A percentile compares a stretch with the other conserved stretches of the same genome.
Conservation (phyloP, 2,888 invertebrate species). For the Altica lythri region DNA sequence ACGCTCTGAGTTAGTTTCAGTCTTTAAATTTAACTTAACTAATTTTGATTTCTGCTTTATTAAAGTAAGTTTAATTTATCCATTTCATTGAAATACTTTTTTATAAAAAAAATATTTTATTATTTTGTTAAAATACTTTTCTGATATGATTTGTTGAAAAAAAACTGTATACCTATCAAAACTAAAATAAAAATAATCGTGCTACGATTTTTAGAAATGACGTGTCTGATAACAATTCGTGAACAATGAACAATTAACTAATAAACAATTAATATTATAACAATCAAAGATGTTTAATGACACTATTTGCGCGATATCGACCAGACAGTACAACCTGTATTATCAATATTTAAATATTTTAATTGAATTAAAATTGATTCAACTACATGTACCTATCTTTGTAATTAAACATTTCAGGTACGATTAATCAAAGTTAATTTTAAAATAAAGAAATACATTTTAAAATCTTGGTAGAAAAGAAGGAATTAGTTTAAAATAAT, state of each 20-base stretch:
- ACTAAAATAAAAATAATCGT: slow-evolving; percentile 13
- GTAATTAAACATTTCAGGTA: slow-evolving; percentile 5
- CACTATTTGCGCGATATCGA: slow-evolving; percentile 1
- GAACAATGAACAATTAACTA: slow-evolving; percentile 11
- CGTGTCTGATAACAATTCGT: slow-evolving; percentile 5
- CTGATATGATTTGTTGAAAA: background rate
- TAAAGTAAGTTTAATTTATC: too few species aligned
- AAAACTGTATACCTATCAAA: too few species aligned
- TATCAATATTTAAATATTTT: slow-evolving; percentile 1
- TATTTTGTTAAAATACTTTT: background rate
- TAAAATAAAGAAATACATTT: too few species aligned
- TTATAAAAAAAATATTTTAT: too few species aligned
- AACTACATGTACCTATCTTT: background rate
- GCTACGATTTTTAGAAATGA: background rate
- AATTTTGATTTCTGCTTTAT: too few species aligned
- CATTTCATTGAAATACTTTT: too few species aligned
- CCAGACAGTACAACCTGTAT: background rate
- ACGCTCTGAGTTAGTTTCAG: too few species aligned
- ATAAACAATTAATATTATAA: slow-evolving; percentile 11
- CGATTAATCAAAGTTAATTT: too few species aligned
- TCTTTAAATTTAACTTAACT: too few species aligned
- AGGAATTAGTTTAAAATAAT: too few species aligned
- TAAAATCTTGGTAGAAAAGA: too few species aligned
- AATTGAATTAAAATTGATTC: slow-evolving; percentile 1
- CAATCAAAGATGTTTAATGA: slow-evolving; percentile 8